Base-by-base conservation (phyloP, 2,888 invertebrate genomes). In the Melitaea athalia region DNA sequence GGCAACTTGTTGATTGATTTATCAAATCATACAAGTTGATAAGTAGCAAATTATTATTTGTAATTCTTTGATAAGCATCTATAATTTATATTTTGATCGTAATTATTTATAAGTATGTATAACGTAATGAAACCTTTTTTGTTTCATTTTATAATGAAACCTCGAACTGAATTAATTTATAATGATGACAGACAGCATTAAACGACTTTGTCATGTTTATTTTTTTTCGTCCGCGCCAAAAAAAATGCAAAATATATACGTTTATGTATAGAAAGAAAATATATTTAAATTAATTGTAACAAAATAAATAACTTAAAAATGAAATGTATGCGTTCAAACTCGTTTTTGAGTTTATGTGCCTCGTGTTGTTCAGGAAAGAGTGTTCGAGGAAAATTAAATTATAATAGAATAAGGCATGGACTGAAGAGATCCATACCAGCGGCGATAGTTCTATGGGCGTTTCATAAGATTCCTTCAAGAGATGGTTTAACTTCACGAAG, bases 391-490 rank as follows among this genome's bases (percentile, higher is more conserved):
- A 66, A 52, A 49, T 50, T 52, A 24, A 65, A 61, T 5, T 82
- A 80, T 72, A 69, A 71, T 50, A 79, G 72, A 70, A 81, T 86
- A 59, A 84, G 79, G 66, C 59, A 62, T 0, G 87, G 83, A 0
- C 60, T 85, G 2, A 76, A 70, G 17, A 81, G 74, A 31, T 80
- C 82, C 0, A 79, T 83, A 14, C 88, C 88, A 0, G 87, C 85
- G 0, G 86, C 88, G 0, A 84, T 88, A 31, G 80, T 88, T 0
- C 75, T 87, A 0, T 87, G 86, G 87, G 85, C 86, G 0, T 89
- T 89, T 70, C 85, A 85, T 75, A 81, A 83, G 64, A 75, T 88
- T 3, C 83, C 84, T 3, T 79, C 84, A 0, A 59, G 63, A 5
- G 47, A 78, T 24, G 89, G 89, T 0, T 74, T 89, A 0, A 87